A percentile compares a stretch with the other conserved stretches of the same genome.
Evolutionary conservation across 2,113 vertebrate genomes (phyloP).

Genomic region (Xenopus tropicalis): DNA sequence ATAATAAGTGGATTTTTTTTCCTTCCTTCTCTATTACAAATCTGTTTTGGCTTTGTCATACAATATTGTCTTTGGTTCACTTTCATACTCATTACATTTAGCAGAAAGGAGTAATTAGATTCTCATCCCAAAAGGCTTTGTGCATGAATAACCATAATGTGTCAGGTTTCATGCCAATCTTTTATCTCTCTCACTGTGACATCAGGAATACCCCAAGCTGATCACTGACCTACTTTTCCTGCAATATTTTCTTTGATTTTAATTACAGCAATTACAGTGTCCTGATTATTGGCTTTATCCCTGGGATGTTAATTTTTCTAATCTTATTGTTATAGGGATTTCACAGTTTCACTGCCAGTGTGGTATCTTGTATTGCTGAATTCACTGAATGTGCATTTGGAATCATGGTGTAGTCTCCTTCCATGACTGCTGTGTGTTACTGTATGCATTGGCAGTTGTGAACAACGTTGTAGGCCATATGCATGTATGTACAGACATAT

Average conservation of each 20-base stretch:
- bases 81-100: constrained; percentile 37
- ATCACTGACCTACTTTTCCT: constrained; percentile 62
- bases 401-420: too few relatives aligned
- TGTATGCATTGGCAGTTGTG: too few relatives aligned
- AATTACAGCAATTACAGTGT: constrained; percentile 65
- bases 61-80: constrained; percentile 11
- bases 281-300: constrained; percentile 53
- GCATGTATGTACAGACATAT: too few relatives aligned
- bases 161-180: constrained; percentile 43
- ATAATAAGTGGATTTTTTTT: too few relatives aligned
- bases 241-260: constrained; percentile 62
- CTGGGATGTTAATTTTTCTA: constrained; percentile 53
- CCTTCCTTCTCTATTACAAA: too few relatives aligned
- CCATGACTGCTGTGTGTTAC: too few relatives aligned
- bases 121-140: constrained; percentile 35
- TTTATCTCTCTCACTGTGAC: constrained; percentile 44
- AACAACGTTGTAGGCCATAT: too few relatives aligned
- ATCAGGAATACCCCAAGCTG: constrained; percentile 48
- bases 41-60: too few relatives aligned
- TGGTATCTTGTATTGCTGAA: constrained; percentile 47
- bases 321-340: constrained; percentile 60
- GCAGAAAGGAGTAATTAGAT: constrained; percentile 36
- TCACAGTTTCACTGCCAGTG: constrained; percentile 49
- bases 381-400: too few relatives aligned
- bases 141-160: constrained; percentile 46